A percentile compares a stretch with the other conserved stretches of the same genome.
Evolutionary conservation across 2,888 invertebrate genomes (phyloP).

Genomic region (Amphiduros pacificus): DNA sequence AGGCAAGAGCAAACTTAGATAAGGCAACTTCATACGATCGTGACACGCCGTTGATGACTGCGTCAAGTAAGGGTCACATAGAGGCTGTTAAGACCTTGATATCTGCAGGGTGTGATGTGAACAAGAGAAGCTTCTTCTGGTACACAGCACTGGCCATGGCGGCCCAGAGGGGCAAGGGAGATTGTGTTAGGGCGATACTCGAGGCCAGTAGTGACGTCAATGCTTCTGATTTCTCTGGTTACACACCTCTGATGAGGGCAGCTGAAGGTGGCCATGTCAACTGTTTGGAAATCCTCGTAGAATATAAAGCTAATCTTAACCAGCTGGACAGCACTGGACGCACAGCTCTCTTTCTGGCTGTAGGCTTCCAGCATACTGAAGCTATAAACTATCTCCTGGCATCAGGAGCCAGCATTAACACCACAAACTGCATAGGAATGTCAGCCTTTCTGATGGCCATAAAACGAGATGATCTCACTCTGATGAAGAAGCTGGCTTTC

Average conservation of each 20-base stretch:
- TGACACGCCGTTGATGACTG: conserved; percentile 14
- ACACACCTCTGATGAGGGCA: conserved; percentile 11
- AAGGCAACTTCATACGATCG: conserved; percentile 7
- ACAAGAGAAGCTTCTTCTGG: conserved; percentile 18
- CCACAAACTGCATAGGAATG: neutral
- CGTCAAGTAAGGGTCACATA: conserved; percentile 9
- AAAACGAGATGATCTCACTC: conserved; percentile 9
- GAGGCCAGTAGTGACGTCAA: conserved; percentile 7
- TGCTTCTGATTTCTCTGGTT: conserved; percentile 8
- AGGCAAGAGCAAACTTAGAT: conserved; percentile 5
- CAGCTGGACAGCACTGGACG: conserved; percentile 7
- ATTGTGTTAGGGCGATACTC: neutral
- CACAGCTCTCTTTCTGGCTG: conserved; percentile 10
- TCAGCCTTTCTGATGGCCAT: conserved; percentile 17
- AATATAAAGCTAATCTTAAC: conserved; percentile 6
- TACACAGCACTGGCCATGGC: conserved; percentile 14
- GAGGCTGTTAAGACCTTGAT: conserved; percentile 1
- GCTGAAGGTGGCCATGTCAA: conserved; percentile 12
- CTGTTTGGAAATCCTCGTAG: conserved; percentile 6
- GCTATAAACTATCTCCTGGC: conserved; percentile 8
- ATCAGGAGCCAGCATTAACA: conserved; percentile 9
- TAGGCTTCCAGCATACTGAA: conserved; percentile 5
- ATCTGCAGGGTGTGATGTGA: conserved; percentile 6
- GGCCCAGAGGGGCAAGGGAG: conserved; percentile 2
- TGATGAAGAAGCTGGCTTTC: conserved; percentile 4